Base-by-base conservation (phyloP, 1,140 invertebrate genomes). In the Trypoxylus dichotomus region DNA sequence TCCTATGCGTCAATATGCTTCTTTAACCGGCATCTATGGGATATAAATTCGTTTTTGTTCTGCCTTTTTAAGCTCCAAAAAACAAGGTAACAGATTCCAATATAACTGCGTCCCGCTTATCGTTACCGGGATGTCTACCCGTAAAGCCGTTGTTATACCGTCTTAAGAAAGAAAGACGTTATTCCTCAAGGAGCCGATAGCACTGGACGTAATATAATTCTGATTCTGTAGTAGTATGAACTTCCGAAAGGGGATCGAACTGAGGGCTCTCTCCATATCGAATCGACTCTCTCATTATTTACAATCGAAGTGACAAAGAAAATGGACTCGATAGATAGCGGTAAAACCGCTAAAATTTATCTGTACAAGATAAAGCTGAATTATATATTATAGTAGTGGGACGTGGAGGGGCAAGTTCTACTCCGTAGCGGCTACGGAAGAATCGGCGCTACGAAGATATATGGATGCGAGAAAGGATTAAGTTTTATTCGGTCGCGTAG, bases 301-400 rank as follows among this genome's bases (percentile, higher is more conserved):
- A 68, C 24, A 24, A 24, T 68, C 21, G 60, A 27, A 68, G 60
- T 24, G 60, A 68, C 60, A 68, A 68, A 68, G 60, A 68, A 68
- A 68, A 68, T 29, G 60, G 60, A 68, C 60, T 68, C 60, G 60
- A 68, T 68, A 68, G 60, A 68, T 68, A 68, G 27, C 24, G 60
- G 24, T 68, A 68, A 68, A 29, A 68, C 60, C 60, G 27, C 27
- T 68, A 68, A 68, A 68, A 68, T 68, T 68, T 68, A 68, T 68
- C 60, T 68, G 60, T 68, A 27, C 24, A 68, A 25, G 60, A 68
- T 25, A 68, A 27, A 68, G 60, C 24, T 25, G 60, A 68, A 24
- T 25, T 21, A 29, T 68, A 54, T 19, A 54, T 54, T 54, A 19
- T 10, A 2, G 47, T n/a, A n/a, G 47, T 37, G 10, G 32, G 32